Evolutionary conservation across 2,888 invertebrate genomes (phyloP).

Genomic region (Hydroisotoma schaefferi): DNA sequence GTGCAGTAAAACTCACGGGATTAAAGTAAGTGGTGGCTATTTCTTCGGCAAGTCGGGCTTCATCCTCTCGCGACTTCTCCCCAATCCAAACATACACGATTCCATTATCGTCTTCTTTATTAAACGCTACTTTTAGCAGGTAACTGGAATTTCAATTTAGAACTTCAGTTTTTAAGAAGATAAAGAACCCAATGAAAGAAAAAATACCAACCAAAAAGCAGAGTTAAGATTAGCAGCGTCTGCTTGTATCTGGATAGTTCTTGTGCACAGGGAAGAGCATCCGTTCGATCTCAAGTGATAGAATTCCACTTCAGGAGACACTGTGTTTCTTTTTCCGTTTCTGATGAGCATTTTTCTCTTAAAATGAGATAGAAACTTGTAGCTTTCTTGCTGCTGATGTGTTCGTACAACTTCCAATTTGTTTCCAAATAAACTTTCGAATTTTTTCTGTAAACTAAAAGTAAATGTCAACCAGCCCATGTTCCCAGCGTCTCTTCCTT

Average conservation of each 20-base stretch:
- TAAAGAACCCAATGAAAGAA: conserved; percentile 1
- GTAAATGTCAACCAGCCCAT: conserved; percentile 99
- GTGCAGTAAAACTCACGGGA: conserved; percentile 56
- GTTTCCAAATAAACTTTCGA: conserved; percentile 80
- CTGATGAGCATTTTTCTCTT: conserved; percentile 89
- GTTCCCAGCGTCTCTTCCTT: conserved; percentile 84
- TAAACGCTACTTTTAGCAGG: conserved; percentile 35
- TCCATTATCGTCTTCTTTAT: conserved; percentile 66
- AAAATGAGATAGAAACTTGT: conserved; percentile 97
- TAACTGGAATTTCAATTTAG: conserved; percentile 23
- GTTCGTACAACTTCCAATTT: conserved; percentile 92
- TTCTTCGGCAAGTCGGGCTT: conserved; percentile 80
- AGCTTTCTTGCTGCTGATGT: conserved; percentile 97
- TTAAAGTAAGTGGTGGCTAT: conserved; percentile 63
- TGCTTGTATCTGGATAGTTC: conserved; percentile 83
- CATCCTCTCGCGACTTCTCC: conserved; percentile 75
- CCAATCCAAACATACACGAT: conserved; percentile 97
- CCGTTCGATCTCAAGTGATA: conserved; percentile 96
- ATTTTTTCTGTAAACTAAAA: conserved; percentile 80
- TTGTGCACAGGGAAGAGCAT: conserved; percentile 78
- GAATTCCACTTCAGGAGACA: conserved; percentile 68
- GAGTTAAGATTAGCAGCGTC: conserved; percentile 85
- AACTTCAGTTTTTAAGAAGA: conserved; percentile 3
- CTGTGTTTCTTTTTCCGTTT: conserved; percentile 70
- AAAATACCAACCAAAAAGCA: conserved; percentile 77